Evolutionary conservation across 92 coral and sea anemone genomes (phyloP).

Genomic region (Anthopleura xanthogrammica): DNA sequence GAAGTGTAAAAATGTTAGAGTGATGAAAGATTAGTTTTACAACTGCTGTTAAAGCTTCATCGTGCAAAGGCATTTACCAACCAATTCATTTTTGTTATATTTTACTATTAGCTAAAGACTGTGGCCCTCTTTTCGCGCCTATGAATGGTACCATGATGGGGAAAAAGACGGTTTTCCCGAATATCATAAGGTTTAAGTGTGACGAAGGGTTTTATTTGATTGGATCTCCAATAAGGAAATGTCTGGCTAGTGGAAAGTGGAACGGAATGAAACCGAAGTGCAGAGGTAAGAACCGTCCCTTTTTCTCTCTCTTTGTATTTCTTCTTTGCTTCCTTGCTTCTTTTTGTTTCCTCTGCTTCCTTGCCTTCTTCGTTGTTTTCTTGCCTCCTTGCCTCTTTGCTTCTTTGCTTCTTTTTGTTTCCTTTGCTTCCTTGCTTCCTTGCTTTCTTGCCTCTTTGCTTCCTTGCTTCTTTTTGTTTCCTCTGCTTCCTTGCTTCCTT

Average conservation of each 20-base stretch:
- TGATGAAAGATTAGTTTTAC: no score
- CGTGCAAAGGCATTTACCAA: not conserved
- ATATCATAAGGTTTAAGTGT: conserved; percentile 52
- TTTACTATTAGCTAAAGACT: conserved; percentile 45
- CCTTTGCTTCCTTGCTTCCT: not conserved
- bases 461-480: no score
- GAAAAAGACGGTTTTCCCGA: conserved; percentile 49
- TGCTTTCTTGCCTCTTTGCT: no score
- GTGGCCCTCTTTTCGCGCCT: conserved; percentile 46
- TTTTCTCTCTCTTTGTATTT: not conserved
- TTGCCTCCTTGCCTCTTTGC: not conserved
- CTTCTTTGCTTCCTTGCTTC: not conserved
- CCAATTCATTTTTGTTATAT: not conserved
- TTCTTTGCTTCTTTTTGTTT: not conserved
- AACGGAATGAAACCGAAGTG: conserved; percentile 56
- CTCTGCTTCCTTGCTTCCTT: not conserved
- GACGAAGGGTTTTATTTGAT: conserved; percentile 62
- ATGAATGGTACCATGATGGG: conserved; percentile 42
- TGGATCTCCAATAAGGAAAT: conserved; percentile 54
- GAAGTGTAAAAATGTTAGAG: no score
- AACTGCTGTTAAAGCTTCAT: not conserved
- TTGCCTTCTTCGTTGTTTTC: not conserved
- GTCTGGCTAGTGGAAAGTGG: conserved; percentile 79
- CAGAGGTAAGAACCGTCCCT: conserved; percentile 37
- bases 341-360: not conserved